These are phyloP conservation scores for Latrodectus elegans DNA, from an alignment of 2,888 invertebrate genomes.

Conservation along the genomic window DNA sequence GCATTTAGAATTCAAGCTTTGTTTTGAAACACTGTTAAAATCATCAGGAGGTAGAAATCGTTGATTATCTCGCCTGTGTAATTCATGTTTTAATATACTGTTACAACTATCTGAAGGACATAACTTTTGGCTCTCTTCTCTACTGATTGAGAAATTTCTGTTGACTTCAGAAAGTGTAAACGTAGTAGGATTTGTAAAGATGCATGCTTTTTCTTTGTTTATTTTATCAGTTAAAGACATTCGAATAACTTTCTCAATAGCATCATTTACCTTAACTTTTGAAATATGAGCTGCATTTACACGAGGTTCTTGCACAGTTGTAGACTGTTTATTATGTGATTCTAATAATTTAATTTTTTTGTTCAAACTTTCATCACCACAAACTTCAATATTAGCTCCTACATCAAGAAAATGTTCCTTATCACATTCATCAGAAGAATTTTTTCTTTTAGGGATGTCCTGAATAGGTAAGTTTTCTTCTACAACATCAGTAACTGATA, in stretches of 20 bases:
- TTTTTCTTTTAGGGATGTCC: conserved; percentile 42
- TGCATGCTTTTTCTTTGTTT: background rate
- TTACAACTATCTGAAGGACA: background rate
- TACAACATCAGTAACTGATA: background rate
- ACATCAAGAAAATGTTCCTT: conserved; percentile 16
- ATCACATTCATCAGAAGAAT: background rate
- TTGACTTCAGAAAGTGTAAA: background rate
- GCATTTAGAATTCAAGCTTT: background rate
- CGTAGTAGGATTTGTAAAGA: background rate
- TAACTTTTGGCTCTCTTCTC: background rate
- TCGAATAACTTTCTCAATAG: conserved; percentile 40
- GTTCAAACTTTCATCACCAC: conserved; percentile 6
- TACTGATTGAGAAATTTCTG: background rate
- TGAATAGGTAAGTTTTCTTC: background rate
- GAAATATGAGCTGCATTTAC: background rate
- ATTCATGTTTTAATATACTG: background rate
- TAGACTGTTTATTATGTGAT: background rate
- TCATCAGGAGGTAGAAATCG: background rate
- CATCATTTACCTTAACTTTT: background rate
- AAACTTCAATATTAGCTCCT: conserved; percentile 40
- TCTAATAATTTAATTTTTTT: conserved; percentile 24
- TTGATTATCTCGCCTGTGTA: background rate
- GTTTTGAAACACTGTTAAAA: background rate
- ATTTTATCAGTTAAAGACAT: conserved; percentile 15
- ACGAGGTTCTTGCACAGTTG: background rate